phyloP scores from a whole-genome alignment of 1,140 invertebrate genomes.

The Thaumetopoea pityocampa region DNA sequence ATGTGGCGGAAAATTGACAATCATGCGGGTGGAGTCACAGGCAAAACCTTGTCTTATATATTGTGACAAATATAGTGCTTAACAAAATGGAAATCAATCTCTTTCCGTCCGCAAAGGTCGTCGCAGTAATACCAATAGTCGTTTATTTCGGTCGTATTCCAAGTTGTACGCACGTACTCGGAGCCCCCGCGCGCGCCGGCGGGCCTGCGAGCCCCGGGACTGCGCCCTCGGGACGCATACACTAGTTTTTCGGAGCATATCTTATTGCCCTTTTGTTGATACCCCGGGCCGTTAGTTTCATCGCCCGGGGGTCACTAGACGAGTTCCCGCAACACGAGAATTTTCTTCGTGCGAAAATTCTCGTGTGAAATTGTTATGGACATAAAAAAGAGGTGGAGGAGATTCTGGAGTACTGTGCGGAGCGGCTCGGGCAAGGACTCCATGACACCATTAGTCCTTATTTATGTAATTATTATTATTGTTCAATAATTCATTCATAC shows the following conservation, averaged over 20 bases:
- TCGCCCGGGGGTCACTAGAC: conserved; percentile 57
- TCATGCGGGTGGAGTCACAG: too few species aligned
- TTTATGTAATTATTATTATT: too few species aligned
- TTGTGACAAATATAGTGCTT: too few species aligned
- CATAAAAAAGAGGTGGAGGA: too few species aligned
- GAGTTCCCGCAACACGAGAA: conserved; percentile 12
- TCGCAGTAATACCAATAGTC: conserved; percentile 28
- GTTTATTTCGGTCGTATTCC: conserved; percentile 21
- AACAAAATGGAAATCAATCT: conserved; percentile 23
- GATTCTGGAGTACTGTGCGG: too few species aligned
- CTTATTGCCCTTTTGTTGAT: conserved; percentile 76
- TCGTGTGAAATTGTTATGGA: too few species aligned
- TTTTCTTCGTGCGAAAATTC: conserved; percentile 4
- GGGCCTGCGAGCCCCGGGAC: conserved; percentile 28
- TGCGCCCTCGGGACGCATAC: conserved; percentile 56
- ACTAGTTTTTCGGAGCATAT: conserved; percentile 76
- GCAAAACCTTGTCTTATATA: too few species aligned
- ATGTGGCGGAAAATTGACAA: too few species aligned
- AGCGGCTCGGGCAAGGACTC: too few species aligned
- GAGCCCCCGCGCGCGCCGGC: conserved; percentile 39
- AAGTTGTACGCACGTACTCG: conserved; percentile 38
- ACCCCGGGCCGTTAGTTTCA: conserved; percentile 73
- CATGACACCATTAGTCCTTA: too few species aligned
- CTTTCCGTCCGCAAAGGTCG: conserved; percentile 21
- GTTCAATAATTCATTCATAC: too few species aligned